Evolutionary conservation across 2,888 invertebrate species (phyloP), one percentile per base, ranked within the genome.

Genomic region (Serripes groenlandicus): DNA sequence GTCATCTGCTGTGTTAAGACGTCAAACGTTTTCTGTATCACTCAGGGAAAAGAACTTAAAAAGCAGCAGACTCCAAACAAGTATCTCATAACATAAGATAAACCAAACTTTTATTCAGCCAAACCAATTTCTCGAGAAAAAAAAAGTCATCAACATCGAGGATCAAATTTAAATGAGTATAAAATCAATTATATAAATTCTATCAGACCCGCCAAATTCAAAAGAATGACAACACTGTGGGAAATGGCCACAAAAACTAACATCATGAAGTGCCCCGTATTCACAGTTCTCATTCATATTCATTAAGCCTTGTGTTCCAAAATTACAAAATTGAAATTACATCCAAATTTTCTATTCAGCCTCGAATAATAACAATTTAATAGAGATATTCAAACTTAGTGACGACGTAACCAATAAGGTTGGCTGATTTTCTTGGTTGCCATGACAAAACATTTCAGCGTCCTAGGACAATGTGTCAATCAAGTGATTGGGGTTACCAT

Each of bases 261-360:
- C 32, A 62, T 62, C 11, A 15, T 5, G 32, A 62, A 62, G 62
- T 62, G 34, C 7, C 34, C 11, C 32, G n/a, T 34, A 62, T 62
- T 62, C 32, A 30, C 11, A 21, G 15, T n/a, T 1, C 42, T 37
- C 66, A 66, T 66, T 66, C 42, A 66, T 66, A 66, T 66, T 66
- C 66, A 66, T 66, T 66, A 66, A 37, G 42, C 32, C 66, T 42
- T 34, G 26, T 66, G 42, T 66, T 66, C 37, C 42, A n/a, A 66
- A 66, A 66, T 42, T 66, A 42, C 37, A 37, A 66, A 66, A 66
- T 66, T 66, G 66, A 66, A 66, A 66, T 66, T 66, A 66, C 66
- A 42, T 66, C 49, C 42, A 37, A 66, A 26, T 66, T 66, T 66
- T 66, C 66, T 42, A 42, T 42, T 26, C 42, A 26, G 28, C 26